phyloP scores from a whole-genome alignment of 2,888 invertebrate species.

The Drosophila helvetica region DNA sequence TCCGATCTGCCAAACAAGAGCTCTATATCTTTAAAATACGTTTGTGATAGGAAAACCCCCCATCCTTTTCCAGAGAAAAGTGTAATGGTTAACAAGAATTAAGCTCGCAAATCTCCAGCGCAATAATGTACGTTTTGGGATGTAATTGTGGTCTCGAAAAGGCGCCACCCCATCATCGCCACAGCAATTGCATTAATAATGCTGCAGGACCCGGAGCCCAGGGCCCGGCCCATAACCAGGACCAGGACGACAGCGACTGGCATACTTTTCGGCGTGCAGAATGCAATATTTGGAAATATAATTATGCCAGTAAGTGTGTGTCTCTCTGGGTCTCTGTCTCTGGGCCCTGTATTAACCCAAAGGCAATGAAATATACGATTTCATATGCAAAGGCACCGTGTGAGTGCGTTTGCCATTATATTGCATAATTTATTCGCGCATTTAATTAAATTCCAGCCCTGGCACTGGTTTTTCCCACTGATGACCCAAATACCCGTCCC shows the following conservation, averaged over 20 bases:
- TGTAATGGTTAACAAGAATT: constrained; percentile 3
- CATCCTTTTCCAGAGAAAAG: not conserved
- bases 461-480: constrained; percentile 46
- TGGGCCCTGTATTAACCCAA: constrained; percentile 19
- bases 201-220: constrained; percentile 26
- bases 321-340: not conserved
- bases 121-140: constrained; percentile 19
- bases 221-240: not conserved
- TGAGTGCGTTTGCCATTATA: constrained; percentile 62
- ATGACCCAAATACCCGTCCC: constrained; percentile 59
- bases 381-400: constrained; percentile 1
- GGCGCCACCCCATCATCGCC: constrained; percentile 34
- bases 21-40: not conserved
- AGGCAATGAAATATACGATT: constrained; percentile 21
- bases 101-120: not conserved
- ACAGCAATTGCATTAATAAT: constrained; percentile 70
- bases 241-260: constrained; percentile 29
- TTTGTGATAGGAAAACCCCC: too few relatives aligned
- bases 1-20: not conserved
- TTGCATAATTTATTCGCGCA: constrained; percentile 73
- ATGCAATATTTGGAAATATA: constrained; percentile 75
- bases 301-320: constrained; percentile 56
- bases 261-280: constrained; percentile 64
- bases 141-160: constrained; percentile 50
- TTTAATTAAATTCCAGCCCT: constrained; percentile 79